These are phyloP conservation scores for Silurus meridionalis DNA, from an alignment of 2,113 vertebrate species.

Conservation along the genomic window DNA sequence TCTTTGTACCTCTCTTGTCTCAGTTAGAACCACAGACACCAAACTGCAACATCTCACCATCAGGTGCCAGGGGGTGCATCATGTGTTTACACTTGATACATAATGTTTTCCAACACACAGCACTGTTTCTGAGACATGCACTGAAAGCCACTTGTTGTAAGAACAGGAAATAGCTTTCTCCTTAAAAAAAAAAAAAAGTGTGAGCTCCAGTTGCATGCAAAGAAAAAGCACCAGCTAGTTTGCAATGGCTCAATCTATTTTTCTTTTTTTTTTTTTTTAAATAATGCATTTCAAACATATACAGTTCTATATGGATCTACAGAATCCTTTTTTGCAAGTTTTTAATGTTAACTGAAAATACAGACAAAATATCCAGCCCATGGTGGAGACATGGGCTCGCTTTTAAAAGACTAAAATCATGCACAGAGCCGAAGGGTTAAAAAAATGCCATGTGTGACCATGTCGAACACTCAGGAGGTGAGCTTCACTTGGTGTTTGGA, in stretches of 20 bases:
- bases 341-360: neutral
- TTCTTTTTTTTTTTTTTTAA: neutral
- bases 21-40: neutral
- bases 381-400: neutral
- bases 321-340: neutral
- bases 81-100: neutral
- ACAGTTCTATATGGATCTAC: neutral
- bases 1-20: neutral
- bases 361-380: neutral
- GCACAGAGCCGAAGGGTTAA: constrained; percentile 10
- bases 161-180: constrained; percentile 54
- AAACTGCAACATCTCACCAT: neutral
- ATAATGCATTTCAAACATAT: neutral
- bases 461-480: constrained; percentile 18
- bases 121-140: neutral
- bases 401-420: neutral
- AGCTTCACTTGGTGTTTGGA: neutral
- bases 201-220: constrained; percentile 52
- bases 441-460: neutral
- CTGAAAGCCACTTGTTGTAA: constrained; percentile 23
- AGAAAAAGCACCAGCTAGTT: constrained; percentile 41
- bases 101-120: constrained; percentile 22
- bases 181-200: constrained; percentile 46
- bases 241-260: neutral
- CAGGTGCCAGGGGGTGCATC: neutral